phyloP scores from a whole-genome alignment of 2,888 invertebrate species.

The Sarcophaga carnaria region DNA sequence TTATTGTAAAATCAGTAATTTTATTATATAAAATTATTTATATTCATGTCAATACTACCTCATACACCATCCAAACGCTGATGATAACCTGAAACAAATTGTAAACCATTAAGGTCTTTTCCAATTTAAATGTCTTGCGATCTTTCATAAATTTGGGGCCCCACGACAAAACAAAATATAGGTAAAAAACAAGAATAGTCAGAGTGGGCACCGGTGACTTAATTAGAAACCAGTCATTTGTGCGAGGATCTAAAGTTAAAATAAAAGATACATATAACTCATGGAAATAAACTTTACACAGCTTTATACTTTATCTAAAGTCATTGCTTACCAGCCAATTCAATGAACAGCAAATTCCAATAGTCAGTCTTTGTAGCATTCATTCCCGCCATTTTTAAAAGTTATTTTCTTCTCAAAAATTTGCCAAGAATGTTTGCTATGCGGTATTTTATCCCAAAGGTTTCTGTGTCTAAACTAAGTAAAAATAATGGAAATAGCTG shows the following conservation, averaged over 20 bases:
- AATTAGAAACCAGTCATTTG: constrained; percentile 86
- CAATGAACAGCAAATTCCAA: constrained; percentile 86
- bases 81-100: constrained; percentile 94
- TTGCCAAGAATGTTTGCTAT: constrained; percentile 24
- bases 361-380: constrained; percentile 84
- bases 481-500: constrained; percentile 14
- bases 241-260: constrained; percentile 78
- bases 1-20: neutral
- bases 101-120: constrained; percentile 90
- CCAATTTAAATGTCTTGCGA: constrained; percentile 91
- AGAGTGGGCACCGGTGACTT: constrained; percentile 87
- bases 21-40: neutral
- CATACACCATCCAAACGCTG: constrained; percentile 89
- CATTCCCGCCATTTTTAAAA: constrained; percentile 83
- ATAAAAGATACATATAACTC: constrained; percentile 4
- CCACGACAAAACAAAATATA: constrained; percentile 88
- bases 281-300: neutral
- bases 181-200: constrained; percentile 86
- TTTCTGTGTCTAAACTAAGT: constrained; percentile 56
- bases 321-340: constrained; percentile 84
- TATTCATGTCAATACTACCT: constrained; percentile 71
- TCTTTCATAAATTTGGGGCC: constrained; percentile 95
- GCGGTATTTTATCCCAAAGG: constrained; percentile 20
- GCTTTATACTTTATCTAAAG: neutral
- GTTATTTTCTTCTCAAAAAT: constrained; percentile 49